phyloP scores from a whole-genome alignment of 2,797 vertebrate species.

The Melanitta fusca region DNA sequence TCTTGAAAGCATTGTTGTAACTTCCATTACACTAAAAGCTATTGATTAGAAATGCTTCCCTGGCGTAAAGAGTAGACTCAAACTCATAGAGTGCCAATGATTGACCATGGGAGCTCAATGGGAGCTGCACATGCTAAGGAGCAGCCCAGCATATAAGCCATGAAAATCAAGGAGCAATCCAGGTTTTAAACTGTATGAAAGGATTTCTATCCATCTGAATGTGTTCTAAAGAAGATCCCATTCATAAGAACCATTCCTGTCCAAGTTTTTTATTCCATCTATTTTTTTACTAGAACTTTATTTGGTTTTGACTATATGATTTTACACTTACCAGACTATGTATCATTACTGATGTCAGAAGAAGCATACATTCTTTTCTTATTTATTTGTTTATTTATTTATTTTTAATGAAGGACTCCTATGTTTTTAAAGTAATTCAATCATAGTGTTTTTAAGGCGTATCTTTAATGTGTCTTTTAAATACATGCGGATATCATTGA shows the following conservation, averaged over 20 bases:
- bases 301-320: not conserved
- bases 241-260: not conserved
- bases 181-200: not conserved
- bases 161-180: not conserved
- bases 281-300: not conserved
- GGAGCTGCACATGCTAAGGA: not conserved
- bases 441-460: not conserved
- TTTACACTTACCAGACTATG: not conserved
- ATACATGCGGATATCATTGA: not conserved
- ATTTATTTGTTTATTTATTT: too few relatives aligned
- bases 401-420: not conserved
- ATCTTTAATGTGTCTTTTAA: not conserved
- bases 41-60: constrained; percentile 28
- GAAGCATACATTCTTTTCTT: not conserved
- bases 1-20: constrained; percentile 13
- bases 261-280: not conserved
- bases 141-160: not conserved
- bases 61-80: not conserved
- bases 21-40: constrained; percentile 55
- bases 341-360: not conserved
- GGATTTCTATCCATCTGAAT: not conserved
- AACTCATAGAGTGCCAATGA: not conserved
- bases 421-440: not conserved
- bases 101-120: not conserved
- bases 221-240: not conserved